Evolutionary conservation across 2,888 invertebrate genomes (phyloP), one percentile per base, ranked within the genome.

Genomic region (Neuroscelio doddi): DNA sequence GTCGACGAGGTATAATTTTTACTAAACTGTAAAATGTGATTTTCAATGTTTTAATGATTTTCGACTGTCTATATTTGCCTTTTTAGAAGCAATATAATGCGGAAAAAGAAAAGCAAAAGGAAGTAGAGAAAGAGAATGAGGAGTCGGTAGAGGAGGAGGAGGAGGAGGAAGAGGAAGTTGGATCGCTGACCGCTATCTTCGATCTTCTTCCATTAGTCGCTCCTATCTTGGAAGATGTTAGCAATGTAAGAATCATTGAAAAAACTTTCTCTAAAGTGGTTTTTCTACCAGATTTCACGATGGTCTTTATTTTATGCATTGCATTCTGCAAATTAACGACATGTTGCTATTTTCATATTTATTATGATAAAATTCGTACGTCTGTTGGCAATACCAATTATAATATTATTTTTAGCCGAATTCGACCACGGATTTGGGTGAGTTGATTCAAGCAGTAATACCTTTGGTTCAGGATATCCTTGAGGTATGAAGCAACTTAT

Each of bases 151-250:
- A 46, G 21, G 44, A 49, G 8, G 32, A 34, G 9, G 61, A 56
- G 3, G 65, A 66, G 0, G 68, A 74, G 4, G 74, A 74, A 0
- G 76, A 71, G 4, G 69, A 56, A 24, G 72, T 68, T 44, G 83
- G 83, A 24, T 81, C 80, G 0, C 51, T 84, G n/a, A 74, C 79
- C 47, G 73, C 79, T 1, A 5, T 84, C 3, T 45, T 79, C 17
- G 80, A 80, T 9, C 68, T 84, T 1, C 41, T 84, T 26, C 81
- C 81, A 1, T 52, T 84, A 3, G 68, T 77, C n/a, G 70, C 76
- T 1, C 84, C 84, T 0, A 76, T 83, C 57, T 68, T 84, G 14
- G 81, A 84, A 58, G 84, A 84, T 51, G 75, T 84, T 8, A 83
- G 83, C 68, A 80, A 84, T 46, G 84, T 84, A 77, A 79, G 75